Base-by-base conservation (phyloP, 2,888 invertebrate species). In the Sesamia inferens region DNA sequence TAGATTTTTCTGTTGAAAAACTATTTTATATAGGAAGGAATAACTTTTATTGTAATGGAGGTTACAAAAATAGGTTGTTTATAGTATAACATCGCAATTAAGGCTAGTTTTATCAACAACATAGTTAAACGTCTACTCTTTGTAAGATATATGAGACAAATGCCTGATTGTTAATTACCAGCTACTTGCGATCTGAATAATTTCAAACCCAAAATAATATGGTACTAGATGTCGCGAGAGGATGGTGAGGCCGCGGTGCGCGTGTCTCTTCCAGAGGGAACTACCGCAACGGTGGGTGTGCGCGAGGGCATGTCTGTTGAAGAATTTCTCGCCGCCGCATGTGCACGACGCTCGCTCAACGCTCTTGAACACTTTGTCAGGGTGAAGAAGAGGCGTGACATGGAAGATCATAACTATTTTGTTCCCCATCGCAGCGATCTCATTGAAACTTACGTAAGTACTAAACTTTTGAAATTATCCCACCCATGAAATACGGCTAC, bases 371-470 rank as follows among this genome's bases (percentile, higher is more conserved):
- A 99, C 95, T 99, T 99, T 95, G 98, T 99, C 74, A 97, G 99
- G 87, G 98, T 99, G 85, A 99, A 99, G 96, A 99, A 99, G 93
- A 97, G 99, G 86, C 97, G 98, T 86, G 99, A 99, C 90, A 98
- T 99, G 98, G 99, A 99, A 93, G 99, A 99, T 95, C 98, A 98
- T 94, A 99, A 99, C 96, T 99, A 99, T 96, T 99, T 99, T 95
- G 99, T 99, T 90, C 99, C 99, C 78, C 99, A 99, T 93, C 97
- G 99, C 89, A 98, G 98, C 91, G 99, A 99, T 95, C 97, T 98
- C 91, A 99, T 99, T 90, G 99, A 99, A 95, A 99, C 99, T 93
- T 99, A 99, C 94, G 99, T 99, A 95, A 98, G 98, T 97, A 82
- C 44, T 24, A 39, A 59, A 39, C 13, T 0, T 10, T 31, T 48